Conservation (phyloP, 2,797 vertebrate species). For the Leptodactylus fallax region DNA sequence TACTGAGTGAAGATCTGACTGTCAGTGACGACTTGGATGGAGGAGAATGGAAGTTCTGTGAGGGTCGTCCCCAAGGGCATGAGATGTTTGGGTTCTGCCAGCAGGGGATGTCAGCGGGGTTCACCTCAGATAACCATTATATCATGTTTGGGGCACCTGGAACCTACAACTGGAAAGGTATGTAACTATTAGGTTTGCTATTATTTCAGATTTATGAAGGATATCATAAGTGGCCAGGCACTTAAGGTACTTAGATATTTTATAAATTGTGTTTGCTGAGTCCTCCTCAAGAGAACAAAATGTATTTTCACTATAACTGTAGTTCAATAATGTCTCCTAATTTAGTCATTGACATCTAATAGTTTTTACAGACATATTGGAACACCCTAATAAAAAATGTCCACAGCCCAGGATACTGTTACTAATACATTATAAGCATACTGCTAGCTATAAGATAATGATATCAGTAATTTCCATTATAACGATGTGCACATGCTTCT, state of each 20-base stretch:
- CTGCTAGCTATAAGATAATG: not conserved
- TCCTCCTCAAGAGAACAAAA: not conserved
- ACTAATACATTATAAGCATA: too few species aligned
- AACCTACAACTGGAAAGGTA: conserved; percentile 98
- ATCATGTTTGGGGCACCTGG: conserved; percentile 93
- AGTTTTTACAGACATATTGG: too few species aligned
- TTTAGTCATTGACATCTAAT: too few species aligned
- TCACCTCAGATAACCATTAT: conserved; percentile 90
- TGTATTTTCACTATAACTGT: not conserved
- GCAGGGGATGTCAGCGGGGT: conserved; percentile 91
- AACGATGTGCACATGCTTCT: too few species aligned
- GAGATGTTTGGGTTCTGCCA: conserved; percentile 96
- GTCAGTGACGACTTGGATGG: conserved; percentile 88
- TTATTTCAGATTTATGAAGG: not conserved
- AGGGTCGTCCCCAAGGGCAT: conserved; percentile 90
- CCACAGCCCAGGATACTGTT: too few species aligned
- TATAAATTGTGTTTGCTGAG: not conserved
- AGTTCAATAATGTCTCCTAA: too few species aligned
- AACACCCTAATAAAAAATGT: too few species aligned
- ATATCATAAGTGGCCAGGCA: not conserved
- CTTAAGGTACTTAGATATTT: not conserved
- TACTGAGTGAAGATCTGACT: conserved; percentile 90
- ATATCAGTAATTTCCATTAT: too few species aligned
- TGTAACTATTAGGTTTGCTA: conserved; percentile 57
- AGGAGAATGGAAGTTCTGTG: conserved; percentile 95